phyloP scores from a whole-genome alignment of 2,113 vertebrate genomes.

The Penelope pileata region DNA sequence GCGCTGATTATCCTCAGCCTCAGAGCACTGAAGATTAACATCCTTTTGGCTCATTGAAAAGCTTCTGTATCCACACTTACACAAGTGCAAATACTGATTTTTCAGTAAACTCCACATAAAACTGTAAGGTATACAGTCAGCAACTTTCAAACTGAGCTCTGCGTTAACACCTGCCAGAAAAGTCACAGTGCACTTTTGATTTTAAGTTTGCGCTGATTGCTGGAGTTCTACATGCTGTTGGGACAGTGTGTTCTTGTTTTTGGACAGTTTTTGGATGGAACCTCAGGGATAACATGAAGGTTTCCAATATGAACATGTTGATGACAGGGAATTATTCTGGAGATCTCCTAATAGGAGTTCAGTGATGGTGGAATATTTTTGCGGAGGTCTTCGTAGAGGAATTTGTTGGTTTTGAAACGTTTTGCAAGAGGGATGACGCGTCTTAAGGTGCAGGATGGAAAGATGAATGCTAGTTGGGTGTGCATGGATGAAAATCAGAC shows the following conservation, averaged over 20 bases:
- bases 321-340: background rate
- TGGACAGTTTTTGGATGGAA: background rate
- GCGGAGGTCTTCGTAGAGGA: background rate
- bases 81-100: background rate
- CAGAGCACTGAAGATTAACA: background rate
- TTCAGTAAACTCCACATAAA: background rate
- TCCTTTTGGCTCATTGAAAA: background rate
- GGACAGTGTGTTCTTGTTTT: background rate
- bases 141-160: background rate
- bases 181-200: background rate
- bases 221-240: background rate
- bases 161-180: background rate
- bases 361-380: background rate
- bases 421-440: accelerated
- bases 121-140: background rate
- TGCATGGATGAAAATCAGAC: background rate
- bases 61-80: background rate
- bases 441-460: background rate
- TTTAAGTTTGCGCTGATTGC: background rate
- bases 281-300: background rate
- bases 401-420: background rate
- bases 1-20: background rate
- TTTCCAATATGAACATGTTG: background rate
- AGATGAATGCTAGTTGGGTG: background rate
- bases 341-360: background rate